Evolutionary conservation across 2,113 vertebrate genomes (phyloP).

Genomic region (Macquaria australasica): DNA sequence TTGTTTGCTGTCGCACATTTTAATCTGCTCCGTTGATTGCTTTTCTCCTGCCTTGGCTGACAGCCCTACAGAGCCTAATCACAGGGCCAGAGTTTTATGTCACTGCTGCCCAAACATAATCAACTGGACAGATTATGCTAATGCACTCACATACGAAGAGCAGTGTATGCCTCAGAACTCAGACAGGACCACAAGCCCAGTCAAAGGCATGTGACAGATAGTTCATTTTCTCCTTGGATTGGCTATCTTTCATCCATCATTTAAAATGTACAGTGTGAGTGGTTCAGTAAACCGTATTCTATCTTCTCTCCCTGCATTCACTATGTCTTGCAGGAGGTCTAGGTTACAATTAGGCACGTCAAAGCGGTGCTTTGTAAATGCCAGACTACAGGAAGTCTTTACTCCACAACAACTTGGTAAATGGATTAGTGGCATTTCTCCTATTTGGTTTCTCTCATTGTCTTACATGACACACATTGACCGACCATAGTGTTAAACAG

Average conservation of each 20-base stretch:
- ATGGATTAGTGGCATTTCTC: not conserved
- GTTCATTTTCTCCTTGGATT: constrained; percentile 29
- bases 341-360: not conserved
- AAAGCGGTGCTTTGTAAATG: not conserved
- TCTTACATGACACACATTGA: not conserved
- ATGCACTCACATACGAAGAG: constrained; percentile 44
- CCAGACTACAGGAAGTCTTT: not conserved
- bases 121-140: constrained; percentile 76
- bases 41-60: constrained; percentile 65
- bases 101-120: constrained; percentile 73
- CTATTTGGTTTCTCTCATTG: not conserved
- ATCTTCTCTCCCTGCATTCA: not conserved
- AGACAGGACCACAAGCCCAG: constrained; percentile 21
- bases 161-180: constrained; percentile 16
- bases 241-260: constrained; percentile 18
- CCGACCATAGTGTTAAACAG: not conserved
- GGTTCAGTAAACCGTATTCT: constrained; percentile 2
- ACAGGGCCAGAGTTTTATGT: constrained; percentile 64
- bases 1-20: constrained; percentile 71
- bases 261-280: not conserved
- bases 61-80: constrained; percentile 59
- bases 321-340: not conserved
- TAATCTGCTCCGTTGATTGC: constrained; percentile 74
- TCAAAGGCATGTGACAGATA: constrained; percentile 36
- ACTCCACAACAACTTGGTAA: not conserved